phyloP scores from a whole-genome alignment of 2,113 vertebrate genomes.

The Synodontis membranacea region DNA sequence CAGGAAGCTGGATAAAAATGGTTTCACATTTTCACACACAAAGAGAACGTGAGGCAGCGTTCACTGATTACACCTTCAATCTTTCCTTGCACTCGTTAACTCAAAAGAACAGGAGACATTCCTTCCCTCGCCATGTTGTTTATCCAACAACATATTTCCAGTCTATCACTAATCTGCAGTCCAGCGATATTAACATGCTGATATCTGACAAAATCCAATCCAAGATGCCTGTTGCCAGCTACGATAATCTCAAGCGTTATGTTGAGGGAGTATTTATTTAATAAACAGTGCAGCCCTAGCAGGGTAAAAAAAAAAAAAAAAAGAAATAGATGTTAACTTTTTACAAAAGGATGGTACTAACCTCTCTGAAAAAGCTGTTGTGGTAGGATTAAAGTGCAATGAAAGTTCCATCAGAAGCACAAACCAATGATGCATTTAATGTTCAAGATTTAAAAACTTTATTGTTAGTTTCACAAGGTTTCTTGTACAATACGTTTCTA shows the following conservation, averaged over 20 bases:
- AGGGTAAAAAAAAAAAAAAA: neutral
- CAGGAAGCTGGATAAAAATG: conserved; percentile 67
- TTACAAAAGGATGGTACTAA: neutral
- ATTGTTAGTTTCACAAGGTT: neutral
- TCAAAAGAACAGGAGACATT: conserved; percentile 30
- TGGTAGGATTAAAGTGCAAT: neutral
- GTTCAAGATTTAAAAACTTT: neutral
- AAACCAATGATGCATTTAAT: neutral
- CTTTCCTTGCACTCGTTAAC: conserved; percentile 38
- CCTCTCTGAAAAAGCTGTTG: neutral
- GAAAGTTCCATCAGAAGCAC: neutral
- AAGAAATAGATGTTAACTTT: no score
- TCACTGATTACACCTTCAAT: conserved; percentile 55
- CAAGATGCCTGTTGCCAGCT: neutral
- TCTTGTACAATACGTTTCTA: neutral
- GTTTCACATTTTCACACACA: conserved; percentile 60
- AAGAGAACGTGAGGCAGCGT: conserved; percentile 56
- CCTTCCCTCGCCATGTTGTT: conserved; percentile 31
- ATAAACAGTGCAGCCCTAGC: neutral
- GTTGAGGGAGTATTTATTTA: neutral
- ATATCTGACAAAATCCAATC: neutral
- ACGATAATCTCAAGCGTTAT: neutral
- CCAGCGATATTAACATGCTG: conserved; percentile 16
- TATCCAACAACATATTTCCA: conserved; percentile 45
- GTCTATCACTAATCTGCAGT: conserved; percentile 25